These are phyloP conservation scores for Drosophila yakuba DNA, from an alignment of 1,140 invertebrate species.

Conservation along the genomic window DNA sequence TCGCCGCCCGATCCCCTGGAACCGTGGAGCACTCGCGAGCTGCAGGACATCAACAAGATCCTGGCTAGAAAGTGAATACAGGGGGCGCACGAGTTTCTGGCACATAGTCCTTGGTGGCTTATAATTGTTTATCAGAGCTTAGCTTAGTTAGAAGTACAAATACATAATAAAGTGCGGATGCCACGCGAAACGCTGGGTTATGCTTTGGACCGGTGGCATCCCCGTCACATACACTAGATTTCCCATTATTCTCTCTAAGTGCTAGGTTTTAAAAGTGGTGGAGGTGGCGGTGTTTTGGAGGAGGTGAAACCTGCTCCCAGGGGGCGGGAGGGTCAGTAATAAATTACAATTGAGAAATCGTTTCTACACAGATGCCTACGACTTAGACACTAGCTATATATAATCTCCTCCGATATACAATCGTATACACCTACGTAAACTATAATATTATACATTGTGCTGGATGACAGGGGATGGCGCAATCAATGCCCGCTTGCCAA, in stretches of 20 bases:
- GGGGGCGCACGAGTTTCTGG: neutral
- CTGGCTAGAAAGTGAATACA: conserved; percentile 82
- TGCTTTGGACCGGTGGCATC: conserved; percentile 10
- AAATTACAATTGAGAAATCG: conserved; percentile 48
- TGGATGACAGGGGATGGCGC: conserved; percentile 17
- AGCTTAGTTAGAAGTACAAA: conserved; percentile 52
- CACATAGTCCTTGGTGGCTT: conserved; percentile 55
- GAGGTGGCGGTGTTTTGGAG: conserved; percentile 10
- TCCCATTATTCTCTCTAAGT: conserved; percentile 12
- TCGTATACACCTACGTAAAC: conserved; percentile 30
- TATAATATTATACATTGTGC: conserved; percentile 46
- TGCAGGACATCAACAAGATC: conserved; percentile 90
- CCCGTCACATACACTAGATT: conserved; percentile 7
- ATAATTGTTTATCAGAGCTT: conserved; percentile 54
- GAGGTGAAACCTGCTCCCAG: conserved; percentile 35
- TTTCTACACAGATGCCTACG: conserved; percentile 34
- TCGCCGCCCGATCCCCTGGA: conserved; percentile 88
- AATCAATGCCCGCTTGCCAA: conserved; percentile 15
- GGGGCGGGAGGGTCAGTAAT: conserved; percentile 16
- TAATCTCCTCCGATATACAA: conserved; percentile 13
- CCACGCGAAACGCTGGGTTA: conserved; percentile 6
- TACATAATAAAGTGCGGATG: conserved; percentile 42
- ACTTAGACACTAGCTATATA: conserved; percentile 29
- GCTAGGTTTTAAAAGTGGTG: conserved; percentile 18
- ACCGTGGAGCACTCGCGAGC: conserved; percentile 90